A percentile compares a stretch with the other conserved stretches of the same genome.
phyloP scores from a whole-genome alignment of 2,113 vertebrate genomes.

The Elephas maximus region DNA sequence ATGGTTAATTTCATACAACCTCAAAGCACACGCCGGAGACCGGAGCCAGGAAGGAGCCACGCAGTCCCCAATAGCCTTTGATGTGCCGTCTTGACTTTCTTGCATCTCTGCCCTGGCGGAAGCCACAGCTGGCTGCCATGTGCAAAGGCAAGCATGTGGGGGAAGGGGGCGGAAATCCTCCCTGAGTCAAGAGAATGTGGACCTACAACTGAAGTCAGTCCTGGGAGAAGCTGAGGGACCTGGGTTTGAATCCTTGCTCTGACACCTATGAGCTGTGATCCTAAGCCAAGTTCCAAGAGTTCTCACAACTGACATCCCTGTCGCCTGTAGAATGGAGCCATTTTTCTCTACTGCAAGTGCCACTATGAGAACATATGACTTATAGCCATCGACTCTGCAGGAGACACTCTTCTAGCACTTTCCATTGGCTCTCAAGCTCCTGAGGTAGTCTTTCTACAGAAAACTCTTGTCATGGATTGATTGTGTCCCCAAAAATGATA shows the following conservation, averaged over 20 bases:
- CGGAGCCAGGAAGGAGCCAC: constrained; percentile 51
- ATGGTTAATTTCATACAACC: constrained; percentile 66
- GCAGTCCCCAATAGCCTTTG: constrained; percentile 59
- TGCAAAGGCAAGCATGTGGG: constrained; percentile 2
- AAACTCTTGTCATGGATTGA: not conserved
- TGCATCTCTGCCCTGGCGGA: constrained; percentile 39
- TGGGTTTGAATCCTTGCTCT: not conserved
- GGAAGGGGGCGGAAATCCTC: not conserved
- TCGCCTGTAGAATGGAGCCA: not conserved
- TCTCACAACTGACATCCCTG: too few relatives aligned
- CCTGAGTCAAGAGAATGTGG: constrained; percentile 12
- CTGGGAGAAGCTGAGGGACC: not conserved
- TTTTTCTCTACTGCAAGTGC: not conserved
- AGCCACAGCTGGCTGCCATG: constrained; percentile 73
- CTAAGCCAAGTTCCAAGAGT: not conserved
- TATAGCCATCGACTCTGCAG: not conserved
- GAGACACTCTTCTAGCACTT: not conserved
- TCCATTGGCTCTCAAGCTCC: not conserved
- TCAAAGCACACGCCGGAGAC: constrained; percentile 18
- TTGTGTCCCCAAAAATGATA: not conserved
- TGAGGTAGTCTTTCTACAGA: not conserved
- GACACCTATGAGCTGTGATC: not conserved
- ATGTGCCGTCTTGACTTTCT: constrained; percentile 56
- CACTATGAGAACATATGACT: not conserved
- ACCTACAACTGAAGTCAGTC: not conserved